Conservation (phyloP, 2,888 invertebrate genomes). For the Latrodectus hesperus region DNA sequence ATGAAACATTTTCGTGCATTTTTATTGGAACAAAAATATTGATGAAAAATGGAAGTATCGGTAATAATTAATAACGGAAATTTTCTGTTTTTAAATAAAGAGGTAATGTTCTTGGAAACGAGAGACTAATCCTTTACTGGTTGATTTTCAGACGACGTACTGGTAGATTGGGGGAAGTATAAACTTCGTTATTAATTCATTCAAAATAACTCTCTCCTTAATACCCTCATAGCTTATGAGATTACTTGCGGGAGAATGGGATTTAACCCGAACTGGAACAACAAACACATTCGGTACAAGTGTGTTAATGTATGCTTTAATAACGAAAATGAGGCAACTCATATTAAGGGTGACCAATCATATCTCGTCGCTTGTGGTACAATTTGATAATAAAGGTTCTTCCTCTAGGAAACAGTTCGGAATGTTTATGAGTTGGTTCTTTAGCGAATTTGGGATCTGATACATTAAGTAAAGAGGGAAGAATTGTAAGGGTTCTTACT, state of each 20-base stretch:
- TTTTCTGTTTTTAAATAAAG: too few species aligned
- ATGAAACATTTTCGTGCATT: too few species aligned
- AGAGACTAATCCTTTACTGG: too few species aligned
- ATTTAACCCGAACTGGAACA: conserved; percentile 16
- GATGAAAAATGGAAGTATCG: too few species aligned
- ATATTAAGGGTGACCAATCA: conserved; percentile 5
- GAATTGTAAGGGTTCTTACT: too few species aligned
- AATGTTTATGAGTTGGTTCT: background rate
- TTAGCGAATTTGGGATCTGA: too few species aligned
- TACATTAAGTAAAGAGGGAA: too few species aligned
- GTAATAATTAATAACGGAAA: too few species aligned
- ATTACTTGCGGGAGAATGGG: conserved; percentile 23
- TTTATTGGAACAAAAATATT: too few species aligned
- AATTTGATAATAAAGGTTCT: conserved; percentile 1
- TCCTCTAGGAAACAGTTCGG: background rate
- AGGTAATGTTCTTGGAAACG: too few species aligned
- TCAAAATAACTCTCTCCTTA: conserved; percentile 29
- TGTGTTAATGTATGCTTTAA: conserved; percentile 25
- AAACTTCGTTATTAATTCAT: conserved; percentile 30
- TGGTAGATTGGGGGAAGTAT: background rate
- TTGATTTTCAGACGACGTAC: too few species aligned
- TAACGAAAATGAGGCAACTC: conserved; percentile 30
- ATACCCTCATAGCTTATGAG: conserved; percentile 22
- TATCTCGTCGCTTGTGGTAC: background rate
- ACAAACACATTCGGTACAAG: conserved; percentile 20